A percentile compares a stretch with the other conserved stretches of the same genome.
These are phyloP conservation scores for Prunella fulvescens DNA, from an alignment of 2,113 vertebrate genomes.

Conservation along the genomic window DNA sequence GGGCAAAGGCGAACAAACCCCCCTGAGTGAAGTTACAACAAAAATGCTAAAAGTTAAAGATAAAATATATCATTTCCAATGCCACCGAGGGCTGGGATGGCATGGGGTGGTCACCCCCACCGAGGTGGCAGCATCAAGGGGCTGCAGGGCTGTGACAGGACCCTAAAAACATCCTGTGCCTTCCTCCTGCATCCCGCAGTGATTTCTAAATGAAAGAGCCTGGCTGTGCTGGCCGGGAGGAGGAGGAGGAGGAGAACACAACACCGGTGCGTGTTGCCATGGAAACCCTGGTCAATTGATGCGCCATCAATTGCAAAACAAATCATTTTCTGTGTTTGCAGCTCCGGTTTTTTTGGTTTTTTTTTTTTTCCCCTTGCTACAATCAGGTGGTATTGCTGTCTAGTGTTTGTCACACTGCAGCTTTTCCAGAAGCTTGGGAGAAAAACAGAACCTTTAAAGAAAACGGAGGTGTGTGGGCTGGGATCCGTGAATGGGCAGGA, in stretches of 20 bases:
- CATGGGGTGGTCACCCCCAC: not conserved
- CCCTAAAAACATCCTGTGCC: not conserved
- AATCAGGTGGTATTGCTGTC: not conserved
- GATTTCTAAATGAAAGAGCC: constrained; percentile 29
- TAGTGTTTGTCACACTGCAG: constrained; percentile 24
- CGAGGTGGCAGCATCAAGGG: not conserved
- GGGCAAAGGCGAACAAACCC: not conserved
- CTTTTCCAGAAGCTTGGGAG: not conserved
- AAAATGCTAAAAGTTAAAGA: not conserved
- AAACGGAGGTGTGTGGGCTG: not conserved
- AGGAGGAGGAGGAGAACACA: constrained; percentile 21
- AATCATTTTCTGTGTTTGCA: constrained; percentile 23
- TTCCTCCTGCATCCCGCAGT: not conserved
- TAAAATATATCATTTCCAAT: not conserved
- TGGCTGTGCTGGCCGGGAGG: not conserved
- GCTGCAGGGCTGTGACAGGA: not conserved
- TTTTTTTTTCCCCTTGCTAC: not conserved
- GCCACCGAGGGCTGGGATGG: not conserved
- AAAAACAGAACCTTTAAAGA: not conserved
- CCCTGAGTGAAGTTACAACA: not conserved
- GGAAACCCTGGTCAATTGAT: constrained; percentile 34
- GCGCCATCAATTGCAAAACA: constrained; percentile 39
- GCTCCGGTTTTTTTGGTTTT: not conserved
- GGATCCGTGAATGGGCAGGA: not conserved
- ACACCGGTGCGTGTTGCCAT: constrained; percentile 32